Base-by-base conservation (phyloP, 2,797 vertebrate species). In the Bufotes viridis region DNA sequence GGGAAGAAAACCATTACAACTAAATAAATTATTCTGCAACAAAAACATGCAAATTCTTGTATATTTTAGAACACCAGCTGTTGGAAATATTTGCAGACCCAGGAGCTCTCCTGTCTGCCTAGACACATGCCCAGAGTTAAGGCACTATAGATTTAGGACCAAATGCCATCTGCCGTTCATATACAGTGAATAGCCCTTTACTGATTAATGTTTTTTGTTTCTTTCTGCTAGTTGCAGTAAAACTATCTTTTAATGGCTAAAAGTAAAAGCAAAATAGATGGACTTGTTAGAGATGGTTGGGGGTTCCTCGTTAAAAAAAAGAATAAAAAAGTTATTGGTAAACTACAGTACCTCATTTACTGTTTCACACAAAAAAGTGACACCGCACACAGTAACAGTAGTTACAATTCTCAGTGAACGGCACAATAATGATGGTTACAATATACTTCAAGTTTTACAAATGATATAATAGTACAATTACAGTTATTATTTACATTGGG, bases 11-110 rank as follows among this genome's bases (percentile, higher is more conserved):
- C 14, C 18, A 22, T 74, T 49, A 75, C 20, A 75, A 75, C 11
- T n/a, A 22, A 75, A 53, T 53, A 51, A 51, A 51, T 75, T 12
- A 51, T 75, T 75, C 72, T 13, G 42, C 34, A 72, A 18, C 69
- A 51, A 74, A 69, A 74, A 49, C 18, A 42, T 49, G 42, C 17
- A 75, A 49, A 53, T 75, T 75, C 18, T 74, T 42, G 34, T 75
- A 53, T 13, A n/a, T 75, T 34, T 69, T 24, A 78, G n/a, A n/a
- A 55, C 74, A 78, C n/a, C 74, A 78, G 49, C 49, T 78, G 49
- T 49, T 74, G 17, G 10, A 74, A 49, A 17, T n/a, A 22, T 78
- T 78, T 55, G 51, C 22, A 24, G 74, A 24, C n/a, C 87, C 67
- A 58, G 65, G 74, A 24, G 18, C 78, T 14, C 2, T 85, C 84